Evolutionary conservation across 2,888 invertebrate genomes (phyloP).

Genomic region (Chorisops tibialis): DNA sequence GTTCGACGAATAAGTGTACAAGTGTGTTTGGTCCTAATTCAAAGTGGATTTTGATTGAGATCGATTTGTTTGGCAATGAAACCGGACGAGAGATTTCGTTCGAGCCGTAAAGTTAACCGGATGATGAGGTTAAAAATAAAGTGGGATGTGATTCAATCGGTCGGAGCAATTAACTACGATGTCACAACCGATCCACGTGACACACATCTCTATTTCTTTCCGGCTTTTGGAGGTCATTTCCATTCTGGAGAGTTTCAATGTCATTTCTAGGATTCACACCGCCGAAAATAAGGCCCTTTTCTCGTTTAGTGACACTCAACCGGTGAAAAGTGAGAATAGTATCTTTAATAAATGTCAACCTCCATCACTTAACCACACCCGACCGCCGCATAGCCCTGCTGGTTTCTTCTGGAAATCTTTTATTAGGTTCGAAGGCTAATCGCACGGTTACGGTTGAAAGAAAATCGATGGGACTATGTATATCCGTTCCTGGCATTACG

Average conservation of each 20-base stretch:
- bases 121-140: too few relatives aligned
- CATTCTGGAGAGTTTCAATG: too few relatives aligned
- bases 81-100: too few relatives aligned
- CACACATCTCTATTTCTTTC: too few relatives aligned
- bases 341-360: slow-evolving; percentile 26
- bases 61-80: too few relatives aligned
- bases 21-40: slow-evolving; percentile 33
- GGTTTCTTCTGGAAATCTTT: background rate
- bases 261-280: too few relatives aligned
- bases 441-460: background rate
- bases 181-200: too few relatives aligned
- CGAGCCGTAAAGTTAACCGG: too few relatives aligned
- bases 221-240: too few relatives aligned
- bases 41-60: slow-evolving; percentile 35
- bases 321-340: slow-evolving; percentile 23
- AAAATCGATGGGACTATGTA: background rate
- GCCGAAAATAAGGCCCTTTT: background rate
- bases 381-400: background rate
- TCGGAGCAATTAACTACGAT: too few relatives aligned
- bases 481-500: background rate
- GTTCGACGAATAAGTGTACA: slow-evolving; percentile 30
- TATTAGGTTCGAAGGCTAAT: slow-evolving; percentile 17
- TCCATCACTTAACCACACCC: slow-evolving; percentile 19
- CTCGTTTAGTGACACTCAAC: slow-evolving; percentile 3
- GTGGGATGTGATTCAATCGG: too few relatives aligned